These are phyloP conservation scores for Odontocolon sp. DNA, from an alignment of 2,888 invertebrate species.

Conservation along the genomic window DNA sequence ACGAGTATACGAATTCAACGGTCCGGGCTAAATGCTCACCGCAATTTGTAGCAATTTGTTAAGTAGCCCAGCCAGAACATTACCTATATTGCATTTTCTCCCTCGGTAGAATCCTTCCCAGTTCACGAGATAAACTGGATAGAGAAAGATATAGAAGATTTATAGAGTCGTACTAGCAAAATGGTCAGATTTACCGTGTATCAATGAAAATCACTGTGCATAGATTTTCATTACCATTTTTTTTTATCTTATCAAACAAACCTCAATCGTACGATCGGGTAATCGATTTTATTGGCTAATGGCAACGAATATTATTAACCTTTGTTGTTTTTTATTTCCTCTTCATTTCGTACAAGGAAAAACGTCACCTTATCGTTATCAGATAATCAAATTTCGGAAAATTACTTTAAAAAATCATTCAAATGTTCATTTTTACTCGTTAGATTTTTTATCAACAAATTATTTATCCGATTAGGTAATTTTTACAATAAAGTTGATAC, in stretches of 20 bases:
- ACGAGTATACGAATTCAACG: constrained; percentile 67
- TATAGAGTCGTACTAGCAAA: constrained; percentile 28
- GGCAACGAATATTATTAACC: constrained; percentile 6
- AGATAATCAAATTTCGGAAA: too few species aligned
- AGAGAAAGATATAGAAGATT: constrained; percentile 45
- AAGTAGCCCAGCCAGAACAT: constrained; percentile 80
- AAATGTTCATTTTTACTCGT: too few species aligned
- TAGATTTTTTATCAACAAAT: too few species aligned
- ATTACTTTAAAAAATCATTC: too few species aligned
- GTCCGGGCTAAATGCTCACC: constrained; percentile 76
- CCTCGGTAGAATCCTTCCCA: constrained; percentile 30
- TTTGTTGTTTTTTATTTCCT: constrained; percentile 5
- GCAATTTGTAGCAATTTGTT: constrained; percentile 81
- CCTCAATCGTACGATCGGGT: constrained; percentile 7
- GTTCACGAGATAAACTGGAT: constrained; percentile 28
- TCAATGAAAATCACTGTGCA: constrained; percentile 35
- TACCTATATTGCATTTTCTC: constrained; percentile 78
- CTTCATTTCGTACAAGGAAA: constrained; percentile 17
- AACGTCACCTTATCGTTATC: too few species aligned
- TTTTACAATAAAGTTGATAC: not conserved
- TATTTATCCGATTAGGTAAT: too few species aligned
- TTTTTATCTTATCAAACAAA: constrained; percentile 12
- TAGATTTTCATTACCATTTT: not conserved
- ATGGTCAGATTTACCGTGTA: constrained; percentile 33
- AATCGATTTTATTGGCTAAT: constrained; percentile 7